A percentile compares a stretch with the other conserved stretches of the same genome.
Evolutionary conservation across 2,113 vertebrate genomes (phyloP).

Genomic region (Pachyramphus minor): DNA sequence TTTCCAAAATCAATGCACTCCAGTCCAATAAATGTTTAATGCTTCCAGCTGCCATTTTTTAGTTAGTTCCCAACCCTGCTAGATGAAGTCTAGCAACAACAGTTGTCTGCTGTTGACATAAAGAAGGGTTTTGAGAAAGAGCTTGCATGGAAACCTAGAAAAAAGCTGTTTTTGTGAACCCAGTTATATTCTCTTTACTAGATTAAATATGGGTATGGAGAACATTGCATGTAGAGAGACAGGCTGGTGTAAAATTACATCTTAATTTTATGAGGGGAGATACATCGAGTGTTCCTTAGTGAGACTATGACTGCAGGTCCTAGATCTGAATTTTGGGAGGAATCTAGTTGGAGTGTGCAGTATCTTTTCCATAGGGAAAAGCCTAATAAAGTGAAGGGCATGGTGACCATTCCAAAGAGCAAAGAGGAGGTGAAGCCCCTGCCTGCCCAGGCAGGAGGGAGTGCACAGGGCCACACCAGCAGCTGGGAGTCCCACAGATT

Average conservation of each 20-base stretch:
- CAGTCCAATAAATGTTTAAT: slow-evolving; percentile 68
- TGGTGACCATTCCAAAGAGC: not conserved
- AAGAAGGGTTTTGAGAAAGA: slow-evolving; percentile 22
- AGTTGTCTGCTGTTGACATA: slow-evolving; percentile 32
- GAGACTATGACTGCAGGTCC: not conserved
- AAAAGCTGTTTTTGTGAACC: not conserved
- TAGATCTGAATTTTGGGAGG: not conserved
- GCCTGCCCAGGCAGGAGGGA: not conserved
- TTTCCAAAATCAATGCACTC: slow-evolving; percentile 40
- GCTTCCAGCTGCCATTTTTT: slow-evolving; percentile 50
- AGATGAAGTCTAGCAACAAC: not conserved
- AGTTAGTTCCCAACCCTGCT: slow-evolving; percentile 13
- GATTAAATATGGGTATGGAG: not conserved
- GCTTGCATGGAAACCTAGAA: not conserved
- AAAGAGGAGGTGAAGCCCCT: not conserved
- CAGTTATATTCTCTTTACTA: not conserved
- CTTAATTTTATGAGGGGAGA: not conserved
- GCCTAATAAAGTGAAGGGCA: not conserved
- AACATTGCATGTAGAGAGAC: not conserved
- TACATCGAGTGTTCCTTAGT: not conserved
- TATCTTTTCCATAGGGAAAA: not conserved
- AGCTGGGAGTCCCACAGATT: accelerated
- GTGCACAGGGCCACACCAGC: accelerated
- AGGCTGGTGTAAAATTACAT: not conserved
- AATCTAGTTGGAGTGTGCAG: not conserved